Base-by-base conservation (phyloP, 2,113 vertebrate species). In the Columba livia region DNA sequence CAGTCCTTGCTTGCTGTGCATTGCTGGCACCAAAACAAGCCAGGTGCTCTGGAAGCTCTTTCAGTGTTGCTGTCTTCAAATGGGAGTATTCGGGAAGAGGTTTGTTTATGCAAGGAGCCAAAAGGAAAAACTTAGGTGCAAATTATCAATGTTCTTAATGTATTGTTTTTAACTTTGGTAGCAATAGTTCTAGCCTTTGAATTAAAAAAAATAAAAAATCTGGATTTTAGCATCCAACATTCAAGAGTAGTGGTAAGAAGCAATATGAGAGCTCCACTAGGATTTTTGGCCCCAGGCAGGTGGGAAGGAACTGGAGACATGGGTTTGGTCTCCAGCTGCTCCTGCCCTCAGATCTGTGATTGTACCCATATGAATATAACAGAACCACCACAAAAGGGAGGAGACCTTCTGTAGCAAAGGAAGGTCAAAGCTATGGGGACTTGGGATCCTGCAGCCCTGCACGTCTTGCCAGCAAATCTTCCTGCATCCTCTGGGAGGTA, bases 221-320 rank as follows among this genome's bases (percentile, higher is more conserved):
- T 28, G 40, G 11, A 12, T 79, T 91, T 79, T 54, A 36, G 31
- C 53, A 53, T 64, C 34, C 13, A 23, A 1, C 12, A 4, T 73
- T 42, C 1, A 8, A 0, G 32, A 42, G 36, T 51, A 36, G 32
- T 83, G 42, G 31, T 61, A 38, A 38, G 40, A 54, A 79, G 38
- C 47, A 36, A 7, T 40, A 11, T 29, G 40, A 51, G 29, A 82
- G 12, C 34, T 84, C 28, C 4, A 7, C 36, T 65, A 51, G 28
- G 31, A 28, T 1, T 72, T 80, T 36, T 56, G 5, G 2, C 13
- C 32, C 15, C 5, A 5, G 8, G 19, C 0, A 1, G 12, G 1
- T 50, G 26, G 57, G 11, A 67, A 36, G 17, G 48, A 24, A 38
- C 21, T 3, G 32, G 48, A 2, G 29, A 24, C 5, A 0, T 31